Base-by-base conservation (phyloP, 2,888 invertebrate species). In the Anthophora plumipes region DNA sequence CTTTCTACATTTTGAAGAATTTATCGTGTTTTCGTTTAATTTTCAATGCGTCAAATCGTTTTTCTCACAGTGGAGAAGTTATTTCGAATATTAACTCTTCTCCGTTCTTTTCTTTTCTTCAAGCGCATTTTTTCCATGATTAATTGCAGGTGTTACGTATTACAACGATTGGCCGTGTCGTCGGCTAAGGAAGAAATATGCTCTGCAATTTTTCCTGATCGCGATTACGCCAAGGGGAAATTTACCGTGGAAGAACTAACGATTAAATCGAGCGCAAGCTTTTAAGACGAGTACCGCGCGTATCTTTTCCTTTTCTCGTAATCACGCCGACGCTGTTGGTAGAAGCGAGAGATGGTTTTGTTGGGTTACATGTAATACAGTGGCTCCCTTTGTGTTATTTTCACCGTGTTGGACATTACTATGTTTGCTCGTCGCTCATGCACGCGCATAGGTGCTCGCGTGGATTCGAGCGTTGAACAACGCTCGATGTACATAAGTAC, bases 331-430 rank as follows among this genome's bases (percentile, higher is more conserved):
- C 22, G 22, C n/a, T 12, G 22, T 20, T 12, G 20, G 22, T 11
- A 5, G n/a, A 52, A 46, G 17, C 17, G 52, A 22, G 11, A 80
- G 80, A 85, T 85, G 73, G 75, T 84, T 84, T 79, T 83, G 77
- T 84, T 75, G 76, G 67, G 80, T 77, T 78, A 73, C 83, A 50
- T 76, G 75, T 80, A 63, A 80, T 72, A 87, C 78, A 87, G 81
- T 85, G 85, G 84, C 73, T 73, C 46, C 64, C 83, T 88, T 86
- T 88, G 82, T 85, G 78, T 82, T 77, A 80, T 55, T 80, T 68
- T 67, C 54, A 68, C 52, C 37, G 37, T 17, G 31, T 31, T 31
- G 31, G 31, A 31, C 31, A 31, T 31, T 31, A 31, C 31, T 31
- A 31, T 31, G 72, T 50, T 66, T 46, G 25, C 31, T 57, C 57